Conservation (phyloP, 2,797 vertebrate genomes). For the Lithobates pipiens region DNA sequence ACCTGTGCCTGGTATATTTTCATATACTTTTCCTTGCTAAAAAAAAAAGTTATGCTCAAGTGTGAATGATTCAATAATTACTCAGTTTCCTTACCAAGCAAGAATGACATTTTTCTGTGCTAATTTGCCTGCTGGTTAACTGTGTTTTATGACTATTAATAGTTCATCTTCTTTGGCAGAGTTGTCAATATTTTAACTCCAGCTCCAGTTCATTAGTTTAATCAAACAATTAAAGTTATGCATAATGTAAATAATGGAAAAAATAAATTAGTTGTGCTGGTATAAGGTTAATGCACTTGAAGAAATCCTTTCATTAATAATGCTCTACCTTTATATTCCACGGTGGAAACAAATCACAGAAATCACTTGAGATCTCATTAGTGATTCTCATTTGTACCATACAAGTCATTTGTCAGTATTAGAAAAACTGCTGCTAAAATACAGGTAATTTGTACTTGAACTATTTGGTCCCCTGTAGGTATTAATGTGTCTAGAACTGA, state of each 20-base stretch:
- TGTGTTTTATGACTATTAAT: background rate
- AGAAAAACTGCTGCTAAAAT: background rate
- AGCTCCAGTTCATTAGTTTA: background rate
- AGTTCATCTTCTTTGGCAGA: background rate
- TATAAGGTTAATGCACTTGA: background rate
- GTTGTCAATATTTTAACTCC: background rate
- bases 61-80: background rate
- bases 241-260: background rate
- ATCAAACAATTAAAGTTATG: background rate
- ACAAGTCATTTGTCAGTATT: background rate
- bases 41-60: too few relatives aligned
- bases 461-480: background rate
- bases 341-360: background rate
- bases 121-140: background rate
- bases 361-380: conserved; percentile 1
- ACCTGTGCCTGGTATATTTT: background rate
- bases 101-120: background rate
- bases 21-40: background rate
- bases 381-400: background rate
- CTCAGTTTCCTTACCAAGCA: background rate
- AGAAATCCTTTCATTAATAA: background rate
- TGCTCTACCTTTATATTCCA: background rate
- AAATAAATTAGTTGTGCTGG: background rate
- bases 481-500: background rate
- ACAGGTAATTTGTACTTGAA: background rate